These are phyloP conservation scores for Nycteola revayana DNA, from an alignment of 2,888 invertebrate genomes.

Conservation along the genomic window DNA sequence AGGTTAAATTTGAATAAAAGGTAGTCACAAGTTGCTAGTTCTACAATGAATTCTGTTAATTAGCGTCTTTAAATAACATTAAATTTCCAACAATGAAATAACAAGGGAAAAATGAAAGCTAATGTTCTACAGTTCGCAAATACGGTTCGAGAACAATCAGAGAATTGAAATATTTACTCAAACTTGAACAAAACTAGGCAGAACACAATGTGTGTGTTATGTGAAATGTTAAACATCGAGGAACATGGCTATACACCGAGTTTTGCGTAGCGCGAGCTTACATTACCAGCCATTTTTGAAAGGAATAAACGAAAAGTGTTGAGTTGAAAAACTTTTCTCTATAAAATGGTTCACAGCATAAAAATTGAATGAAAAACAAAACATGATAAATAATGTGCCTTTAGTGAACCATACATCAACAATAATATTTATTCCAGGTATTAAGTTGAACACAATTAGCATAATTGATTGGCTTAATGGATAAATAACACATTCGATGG, in stretches of 20 bases:
- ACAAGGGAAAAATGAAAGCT: slow-evolving; percentile 29
- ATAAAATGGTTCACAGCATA: too few relatives aligned
- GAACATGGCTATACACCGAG: slow-evolving; percentile 30
- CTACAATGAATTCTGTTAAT: slow-evolving; percentile 18
- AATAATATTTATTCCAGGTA: too few relatives aligned
- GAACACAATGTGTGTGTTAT: slow-evolving; percentile 33
- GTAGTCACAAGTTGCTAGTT: neutral
- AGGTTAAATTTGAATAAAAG: slow-evolving; percentile 22
- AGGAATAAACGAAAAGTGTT: slow-evolving; percentile 3
- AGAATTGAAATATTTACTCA: slow-evolving; percentile 35
- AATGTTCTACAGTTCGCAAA: slow-evolving; percentile 29
- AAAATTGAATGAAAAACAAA: too few relatives aligned
- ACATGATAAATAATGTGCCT: too few relatives aligned
- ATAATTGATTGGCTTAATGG: neutral
- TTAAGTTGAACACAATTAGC: too few relatives aligned
- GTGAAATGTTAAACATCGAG: slow-evolving; percentile 34
- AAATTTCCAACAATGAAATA: slow-evolving; percentile 18
- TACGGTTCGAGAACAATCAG: slow-evolving; percentile 31
- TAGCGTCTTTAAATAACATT: slow-evolving; percentile 26
- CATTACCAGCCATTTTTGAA: too few relatives aligned
- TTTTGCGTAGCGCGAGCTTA: slow-evolving; percentile 23
- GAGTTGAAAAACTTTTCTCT: slow-evolving; percentile 5
- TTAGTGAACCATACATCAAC: too few relatives aligned
- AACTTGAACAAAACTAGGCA: slow-evolving; percentile 36
- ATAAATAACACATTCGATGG: slow-evolving; percentile 10